Evolutionary conservation across 2,797 vertebrate genomes (phyloP), one percentile per base, ranked within the genome.

Genomic region (Gymnoscopelus microlampas): DNA sequence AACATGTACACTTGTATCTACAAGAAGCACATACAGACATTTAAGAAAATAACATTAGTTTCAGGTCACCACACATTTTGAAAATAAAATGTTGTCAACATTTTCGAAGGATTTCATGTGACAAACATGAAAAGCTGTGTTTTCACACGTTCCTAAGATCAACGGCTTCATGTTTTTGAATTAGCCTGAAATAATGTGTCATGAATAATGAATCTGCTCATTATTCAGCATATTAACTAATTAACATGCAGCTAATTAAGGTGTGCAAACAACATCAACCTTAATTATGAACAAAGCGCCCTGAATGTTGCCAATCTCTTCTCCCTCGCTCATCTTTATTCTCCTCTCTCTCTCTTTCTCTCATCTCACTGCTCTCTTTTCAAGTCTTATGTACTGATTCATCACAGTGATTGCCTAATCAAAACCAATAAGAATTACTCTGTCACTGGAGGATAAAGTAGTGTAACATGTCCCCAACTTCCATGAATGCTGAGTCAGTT

Each of bases 201-300:
- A 29, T 74, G 70, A 76, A 78, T 73, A 62, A 85, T 79, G 50
- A 79, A 84, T 74, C 62, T 65, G 71, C 73, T 78, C 67, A 81
- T 84, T 79, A 81, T 85, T 85, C 79, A 79, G 70, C 67, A 77
- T 80, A 76, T 83, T 68, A 77, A 65, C 61, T 72, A 66, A 86
- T 87, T 85, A 76, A 75, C 49, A 82, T 51, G 71, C 53, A 15
- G 53, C 53, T 57, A 47, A 26, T 50, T 23, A 66, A 74, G 64
- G 66, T 80, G 73, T 10, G 61, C 66, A 61, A 69, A 84, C 56
- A 80, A 80, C 79, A 68, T 35, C 63, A 19, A 32, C n/a, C 14
- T 57, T 76, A 85, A 84, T 86, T 73, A 77, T 67, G 60, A 70
- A 12, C 61, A 53, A n/a, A 5, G 24, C 2, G 26, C 49, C 9